A percentile compares a stretch with the other conserved stretches of the same genome.
These are phyloP conservation scores for Emys orbicularis DNA, from an alignment of 2,797 vertebrate genomes.

Conservation along the genomic window DNA sequence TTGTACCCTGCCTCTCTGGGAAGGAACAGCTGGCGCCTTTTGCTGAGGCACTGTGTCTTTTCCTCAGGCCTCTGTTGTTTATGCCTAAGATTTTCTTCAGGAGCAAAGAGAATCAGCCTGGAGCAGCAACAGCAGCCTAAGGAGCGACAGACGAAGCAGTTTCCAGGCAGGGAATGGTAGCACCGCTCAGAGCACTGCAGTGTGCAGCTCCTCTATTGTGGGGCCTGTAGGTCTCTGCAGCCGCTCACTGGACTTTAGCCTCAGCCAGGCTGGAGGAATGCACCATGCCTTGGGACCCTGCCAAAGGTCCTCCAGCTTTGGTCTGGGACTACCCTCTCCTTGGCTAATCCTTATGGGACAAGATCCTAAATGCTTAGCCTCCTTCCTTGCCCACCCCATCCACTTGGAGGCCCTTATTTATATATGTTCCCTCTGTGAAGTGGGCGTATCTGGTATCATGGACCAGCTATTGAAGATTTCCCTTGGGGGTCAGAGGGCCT, in stretches of 20 bases:
- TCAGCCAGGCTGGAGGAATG: accelerated
- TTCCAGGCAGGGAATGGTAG: not conserved
- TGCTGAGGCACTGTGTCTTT: not conserved
- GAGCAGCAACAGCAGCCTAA: not conserved
- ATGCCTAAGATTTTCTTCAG: not conserved
- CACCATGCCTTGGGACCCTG: accelerated
- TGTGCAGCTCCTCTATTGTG: not conserved
- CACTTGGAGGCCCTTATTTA: not conserved
- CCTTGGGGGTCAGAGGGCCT: not conserved
- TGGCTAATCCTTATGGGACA: too few relatives aligned
- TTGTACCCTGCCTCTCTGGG: not conserved
- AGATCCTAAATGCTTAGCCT: not conserved
- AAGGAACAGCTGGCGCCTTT: not conserved
- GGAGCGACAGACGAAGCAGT: not conserved
- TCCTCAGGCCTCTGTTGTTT: not conserved
- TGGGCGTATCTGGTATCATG: accelerated
- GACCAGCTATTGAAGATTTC: accelerated
- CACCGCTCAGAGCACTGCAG: not conserved
- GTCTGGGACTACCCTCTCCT: not conserved
- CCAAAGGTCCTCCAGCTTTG: accelerated
- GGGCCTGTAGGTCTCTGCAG: not conserved
- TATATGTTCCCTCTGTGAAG: not conserved
- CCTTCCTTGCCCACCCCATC: not conserved
- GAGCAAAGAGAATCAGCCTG: not conserved
- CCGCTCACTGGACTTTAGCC: not conserved